These are phyloP conservation scores for Cydia amplana DNA, from an alignment of 1,140 invertebrate species.

Conservation along the genomic window DNA sequence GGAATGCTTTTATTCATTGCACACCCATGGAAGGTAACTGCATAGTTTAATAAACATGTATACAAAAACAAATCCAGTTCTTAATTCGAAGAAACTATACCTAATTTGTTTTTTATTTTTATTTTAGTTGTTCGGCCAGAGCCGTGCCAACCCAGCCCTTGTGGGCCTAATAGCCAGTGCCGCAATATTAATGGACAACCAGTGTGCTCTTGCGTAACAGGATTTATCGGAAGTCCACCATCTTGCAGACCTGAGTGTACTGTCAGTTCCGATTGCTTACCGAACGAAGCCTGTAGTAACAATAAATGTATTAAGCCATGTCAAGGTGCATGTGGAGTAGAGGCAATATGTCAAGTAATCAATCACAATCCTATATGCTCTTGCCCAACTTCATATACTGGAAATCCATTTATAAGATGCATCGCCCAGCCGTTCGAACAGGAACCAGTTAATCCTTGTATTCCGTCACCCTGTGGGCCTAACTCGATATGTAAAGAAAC, in stretches of 20 bases:
- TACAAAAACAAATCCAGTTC: neutral
- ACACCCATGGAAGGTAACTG: constrained; percentile 78
- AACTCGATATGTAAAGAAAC: constrained; percentile 82
- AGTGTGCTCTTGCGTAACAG: constrained; percentile 85
- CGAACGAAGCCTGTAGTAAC: constrained; percentile 85
- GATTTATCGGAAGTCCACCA: constrained; percentile 89
- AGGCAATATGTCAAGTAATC: constrained; percentile 84
- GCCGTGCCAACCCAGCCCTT: constrained; percentile 82
- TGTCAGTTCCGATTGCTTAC: constrained; percentile 84
- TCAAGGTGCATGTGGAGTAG: constrained; percentile 85
- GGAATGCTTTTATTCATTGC: constrained; percentile 88
- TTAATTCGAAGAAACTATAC: neutral
- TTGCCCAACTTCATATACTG: constrained; percentile 83
- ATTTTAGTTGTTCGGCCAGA: constrained; percentile 58
- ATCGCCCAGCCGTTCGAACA: constrained; percentile 61
- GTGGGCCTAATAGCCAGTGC: constrained; percentile 85
- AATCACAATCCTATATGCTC: constrained; percentile 89
- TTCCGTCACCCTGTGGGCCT: constrained; percentile 84
- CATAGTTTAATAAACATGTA: neutral
- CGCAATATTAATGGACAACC: constrained; percentile 84
- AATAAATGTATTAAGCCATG: constrained; percentile 88
- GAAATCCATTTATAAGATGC: constrained; percentile 87
- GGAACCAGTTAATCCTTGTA: constrained; percentile 79
- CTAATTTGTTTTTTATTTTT: constrained; percentile 42
- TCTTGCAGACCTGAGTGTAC: constrained; percentile 86